Conservation (phyloP, 2,888 invertebrate species). For the Thalpophila matura region DNA sequence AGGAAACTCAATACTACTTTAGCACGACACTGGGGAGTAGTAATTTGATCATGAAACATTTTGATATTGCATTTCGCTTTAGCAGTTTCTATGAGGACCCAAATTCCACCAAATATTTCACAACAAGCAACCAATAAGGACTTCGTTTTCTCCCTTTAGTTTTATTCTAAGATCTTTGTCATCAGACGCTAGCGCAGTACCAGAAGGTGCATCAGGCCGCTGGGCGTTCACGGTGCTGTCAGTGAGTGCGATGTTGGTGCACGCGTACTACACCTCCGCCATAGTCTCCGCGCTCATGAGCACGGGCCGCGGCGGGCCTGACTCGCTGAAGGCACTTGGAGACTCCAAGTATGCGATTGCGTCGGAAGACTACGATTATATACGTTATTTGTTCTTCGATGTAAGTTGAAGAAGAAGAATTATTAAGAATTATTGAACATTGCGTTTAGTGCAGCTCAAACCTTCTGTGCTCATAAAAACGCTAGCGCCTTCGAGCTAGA, state of each 20-base stretch:
- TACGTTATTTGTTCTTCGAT: conserved; percentile 79
- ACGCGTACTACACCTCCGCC: conserved; percentile 85
- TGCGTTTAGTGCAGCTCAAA: no score
- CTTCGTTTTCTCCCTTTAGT: no score
- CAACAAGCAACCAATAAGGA: no score
- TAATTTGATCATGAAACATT: no score
- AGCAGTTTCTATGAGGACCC: no score
- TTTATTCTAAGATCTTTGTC: neutral
- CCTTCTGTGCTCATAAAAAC: no score
- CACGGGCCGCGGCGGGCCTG: conserved; percentile 76
- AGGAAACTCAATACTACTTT: no score
- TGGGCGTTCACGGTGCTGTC: conserved; percentile 81
- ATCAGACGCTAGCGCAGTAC: conserved; percentile 82
- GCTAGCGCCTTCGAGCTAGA: no score
- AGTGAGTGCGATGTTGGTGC: conserved; percentile 81
- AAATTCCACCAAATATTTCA: no score
- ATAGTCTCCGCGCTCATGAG: conserved; percentile 84
- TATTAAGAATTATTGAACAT: neutral
- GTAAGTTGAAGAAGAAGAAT: no score
- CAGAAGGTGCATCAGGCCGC: conserved; percentile 78
- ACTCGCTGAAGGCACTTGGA: conserved; percentile 73
- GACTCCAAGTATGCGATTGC: conserved; percentile 82
- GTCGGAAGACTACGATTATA: conserved; percentile 80
- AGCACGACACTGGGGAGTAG: no score
- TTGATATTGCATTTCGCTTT: no score